Base-by-base conservation (phyloP, 2,113 vertebrate genomes). In the Pedionomus torquatus region DNA sequence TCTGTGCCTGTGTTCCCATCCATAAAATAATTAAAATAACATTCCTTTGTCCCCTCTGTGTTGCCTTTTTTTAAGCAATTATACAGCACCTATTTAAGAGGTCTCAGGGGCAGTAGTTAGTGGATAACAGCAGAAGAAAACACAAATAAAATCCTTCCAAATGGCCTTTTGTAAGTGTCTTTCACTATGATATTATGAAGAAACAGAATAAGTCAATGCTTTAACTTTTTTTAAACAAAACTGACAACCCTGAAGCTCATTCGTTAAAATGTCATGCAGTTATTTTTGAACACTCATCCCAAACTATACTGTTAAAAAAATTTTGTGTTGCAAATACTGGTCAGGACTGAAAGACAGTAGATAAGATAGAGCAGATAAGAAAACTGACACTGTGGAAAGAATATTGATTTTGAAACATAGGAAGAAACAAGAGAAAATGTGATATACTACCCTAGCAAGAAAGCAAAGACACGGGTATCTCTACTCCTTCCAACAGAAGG, bases 381-480 rank as follows among this genome's bases (percentile, higher is more conserved):
- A 94, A 91, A 86, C 43, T 69, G 57, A 77, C 95, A 72, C 39
- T 81, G 68, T 16, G 43, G 63, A 77, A 28, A 88, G 30, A 94
- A 90, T 88, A 94, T 81, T 93, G 88, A 93, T 93, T 93, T 92
- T 94, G 60, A 96, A 94, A 96, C 48, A 25, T 7, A 83, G 55
- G 71, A 93, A 92, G 66, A 83, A 93, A 78, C 41, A 71, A 87
- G 46, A 83, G 33, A 92, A 94, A 88, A 81, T 39, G 51, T 76
- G 44, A 90, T 91, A 63, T 18, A 76, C 66, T 90, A 35, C 48
- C 44, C 26, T 25, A 21, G 49, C 31, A 87, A 61, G 60, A 76
- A 83, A 63, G 71, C 46, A 86, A 44, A 82, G 39, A n/a, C 35
- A 66, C 9, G 2, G 9, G 12, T 66, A 82, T 46, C 75, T 51